Evolutionary conservation across 1,140 invertebrate genomes (phyloP).

Genomic region (Panonychus citri): DNA sequence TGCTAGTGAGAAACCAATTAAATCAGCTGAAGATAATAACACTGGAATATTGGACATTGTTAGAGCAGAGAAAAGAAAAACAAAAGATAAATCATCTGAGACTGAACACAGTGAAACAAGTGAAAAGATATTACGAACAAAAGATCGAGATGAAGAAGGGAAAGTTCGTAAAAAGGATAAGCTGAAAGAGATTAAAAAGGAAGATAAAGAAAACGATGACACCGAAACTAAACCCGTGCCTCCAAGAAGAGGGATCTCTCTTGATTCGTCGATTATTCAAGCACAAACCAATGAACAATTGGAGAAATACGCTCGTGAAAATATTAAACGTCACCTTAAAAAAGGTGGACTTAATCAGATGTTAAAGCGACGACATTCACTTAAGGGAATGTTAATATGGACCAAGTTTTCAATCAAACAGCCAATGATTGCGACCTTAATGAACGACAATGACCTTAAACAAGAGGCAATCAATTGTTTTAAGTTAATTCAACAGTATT

Average conservation of each 20-base stretch:
- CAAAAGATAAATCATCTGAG: neutral
- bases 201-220: neutral
- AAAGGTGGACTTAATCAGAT: constrained; percentile 1
- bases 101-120: too few species aligned
- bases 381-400: constrained; percentile 10
- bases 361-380: constrained; percentile 1
- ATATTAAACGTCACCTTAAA: constrained; percentile 2
- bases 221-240: neutral
- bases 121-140: too few species aligned
- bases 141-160: neutral
- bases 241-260: neutral
- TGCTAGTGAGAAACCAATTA: neutral
- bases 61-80: neutral
- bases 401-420: constrained; percentile 56
- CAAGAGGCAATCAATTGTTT: constrained; percentile 79
- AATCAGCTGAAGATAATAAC: neutral
- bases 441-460: constrained; percentile 58
- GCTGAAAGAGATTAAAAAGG: neutral
- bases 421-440: constrained; percentile 56
- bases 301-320: constrained; percentile 1
- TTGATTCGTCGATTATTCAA: neutral
- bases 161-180: neutral
- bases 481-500: constrained; percentile 82
- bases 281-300: neutral
- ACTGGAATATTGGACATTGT: neutral